These are phyloP conservation scores for Drosophila mayri DNA, from an alignment of 1,140 invertebrate species.

Conservation along the genomic window DNA sequence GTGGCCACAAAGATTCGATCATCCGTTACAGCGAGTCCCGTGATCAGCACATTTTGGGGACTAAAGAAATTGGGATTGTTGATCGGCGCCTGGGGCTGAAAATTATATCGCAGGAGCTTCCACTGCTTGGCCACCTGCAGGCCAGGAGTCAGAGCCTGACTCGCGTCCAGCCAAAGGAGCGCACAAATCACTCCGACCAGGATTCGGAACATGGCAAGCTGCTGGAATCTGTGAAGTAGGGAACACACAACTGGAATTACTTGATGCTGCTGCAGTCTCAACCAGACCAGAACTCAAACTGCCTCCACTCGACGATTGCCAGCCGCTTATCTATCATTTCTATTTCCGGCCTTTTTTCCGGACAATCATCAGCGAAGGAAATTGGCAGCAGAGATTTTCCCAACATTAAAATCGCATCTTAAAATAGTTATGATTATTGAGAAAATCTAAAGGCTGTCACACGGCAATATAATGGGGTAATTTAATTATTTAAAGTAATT, in stretches of 20 bases:
- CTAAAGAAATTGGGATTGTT: conserved; percentile 87
- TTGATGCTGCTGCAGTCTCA: conserved; percentile 13
- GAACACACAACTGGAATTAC: conserved; percentile 17
- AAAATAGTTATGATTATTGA: conserved; percentile 14
- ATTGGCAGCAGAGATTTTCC: conserved; percentile 26
- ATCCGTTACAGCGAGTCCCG: conserved; percentile 89
- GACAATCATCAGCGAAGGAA: conserved; percentile 23
- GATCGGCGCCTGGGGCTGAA: conserved; percentile 86
- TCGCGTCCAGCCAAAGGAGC: conserved; percentile 33
- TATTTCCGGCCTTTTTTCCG: conserved; percentile 27
- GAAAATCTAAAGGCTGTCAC: conserved; percentile 2
- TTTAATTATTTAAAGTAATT: background rate
- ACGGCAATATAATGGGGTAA: background rate
- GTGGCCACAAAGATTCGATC: conserved; percentile 90
- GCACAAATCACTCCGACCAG: conserved; percentile 32
- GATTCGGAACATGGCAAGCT: conserved; percentile 45
- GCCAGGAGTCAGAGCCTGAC: conserved; percentile 34
- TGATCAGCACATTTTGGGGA: conserved; percentile 90
- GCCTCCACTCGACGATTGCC: background rate
- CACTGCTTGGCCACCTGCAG: conserved; percentile 91
- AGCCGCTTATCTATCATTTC: conserved; percentile 38
- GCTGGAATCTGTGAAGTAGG: conserved; percentile 11
- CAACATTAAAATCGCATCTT: conserved; percentile 10
- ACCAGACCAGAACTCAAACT: conserved; percentile 17
- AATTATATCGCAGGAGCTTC: conserved; percentile 89